These are phyloP conservation scores for Coptotermes formosanus DNA, from an alignment of 1,140 invertebrate genomes.

Conservation along the genomic window DNA sequence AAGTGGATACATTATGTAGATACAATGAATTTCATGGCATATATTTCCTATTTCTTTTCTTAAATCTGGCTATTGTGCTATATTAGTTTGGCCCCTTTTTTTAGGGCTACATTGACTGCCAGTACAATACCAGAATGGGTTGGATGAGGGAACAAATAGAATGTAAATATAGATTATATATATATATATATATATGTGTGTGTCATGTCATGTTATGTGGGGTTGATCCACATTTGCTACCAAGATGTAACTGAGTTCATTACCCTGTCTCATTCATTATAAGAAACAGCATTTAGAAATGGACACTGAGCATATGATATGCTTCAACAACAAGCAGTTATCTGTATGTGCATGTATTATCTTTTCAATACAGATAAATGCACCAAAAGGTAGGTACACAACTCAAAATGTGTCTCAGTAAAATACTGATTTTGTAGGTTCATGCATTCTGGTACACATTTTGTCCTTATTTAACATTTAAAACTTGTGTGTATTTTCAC, in stretches of 20 bases:
- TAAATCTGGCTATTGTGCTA: neutral
- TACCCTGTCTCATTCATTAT: neutral
- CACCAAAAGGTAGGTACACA: too few relatives aligned
- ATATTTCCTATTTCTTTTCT: neutral
- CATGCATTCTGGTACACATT: too few relatives aligned
- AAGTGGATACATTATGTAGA: neutral
- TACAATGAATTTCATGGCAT: neutral
- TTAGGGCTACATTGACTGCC: neutral
- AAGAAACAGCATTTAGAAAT: neutral
- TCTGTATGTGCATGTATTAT: neutral
- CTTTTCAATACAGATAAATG: too few relatives aligned
- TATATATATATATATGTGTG: neutral
- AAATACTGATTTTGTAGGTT: too few relatives aligned
- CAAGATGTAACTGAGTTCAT: neutral
- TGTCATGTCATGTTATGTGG: neutral
- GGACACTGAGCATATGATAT: neutral
- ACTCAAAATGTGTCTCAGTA: too few relatives aligned
- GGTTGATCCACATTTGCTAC: neutral
- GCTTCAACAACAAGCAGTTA: neutral
- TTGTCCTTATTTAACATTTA: too few relatives aligned
- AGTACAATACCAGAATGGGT: neutral
- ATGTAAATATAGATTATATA: neutral
- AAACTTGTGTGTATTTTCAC: too few relatives aligned
- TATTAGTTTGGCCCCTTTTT: neutral
- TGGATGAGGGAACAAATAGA: constrained; percentile 25